phyloP scores from a whole-genome alignment of 2,113 vertebrate genomes.

The Galbula dea region DNA sequence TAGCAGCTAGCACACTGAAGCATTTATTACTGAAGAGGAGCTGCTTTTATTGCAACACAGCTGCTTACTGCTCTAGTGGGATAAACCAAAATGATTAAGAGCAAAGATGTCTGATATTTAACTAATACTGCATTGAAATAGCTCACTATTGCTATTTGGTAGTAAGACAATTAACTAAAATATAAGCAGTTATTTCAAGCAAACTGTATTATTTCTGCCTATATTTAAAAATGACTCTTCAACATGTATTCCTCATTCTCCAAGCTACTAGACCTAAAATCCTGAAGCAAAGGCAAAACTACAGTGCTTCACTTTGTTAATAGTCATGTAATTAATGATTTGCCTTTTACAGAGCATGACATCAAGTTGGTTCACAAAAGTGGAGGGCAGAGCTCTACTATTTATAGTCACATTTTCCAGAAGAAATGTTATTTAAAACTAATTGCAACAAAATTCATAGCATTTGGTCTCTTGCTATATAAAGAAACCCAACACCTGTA shows the following conservation, averaged over 20 bases:
- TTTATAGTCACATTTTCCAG: not conserved
- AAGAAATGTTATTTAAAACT: conserved; percentile 8
- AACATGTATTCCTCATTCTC: not conserved
- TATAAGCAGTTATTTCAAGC: not conserved
- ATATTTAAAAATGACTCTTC: not conserved
- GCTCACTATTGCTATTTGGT: not conserved
- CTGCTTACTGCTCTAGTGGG: not conserved
- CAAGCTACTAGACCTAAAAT: not conserved
- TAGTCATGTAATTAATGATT: not conserved
- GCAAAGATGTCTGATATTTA: conserved; percentile 5
- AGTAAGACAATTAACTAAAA: not conserved
- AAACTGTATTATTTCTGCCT: not conserved
- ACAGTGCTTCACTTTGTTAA: not conserved
- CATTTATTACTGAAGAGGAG: not conserved
- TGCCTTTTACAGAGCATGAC: not conserved
- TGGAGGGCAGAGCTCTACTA: not conserved
- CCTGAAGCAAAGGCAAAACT: not conserved
- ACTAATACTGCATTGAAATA: not conserved
- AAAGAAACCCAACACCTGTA: not conserved
- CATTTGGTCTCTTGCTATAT: not conserved
- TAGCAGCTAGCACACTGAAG: not conserved
- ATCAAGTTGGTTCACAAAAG: not conserved
- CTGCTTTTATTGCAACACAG: not conserved
- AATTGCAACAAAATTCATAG: not conserved
- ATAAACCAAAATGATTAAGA: conserved; percentile 13